These are phyloP conservation scores for roundworm (Caenorhabditis elegans) DNA, from an alignment of 1,140 invertebrate species.

Conservation along the genomic window WBcel235 BX284604.4:10777001-10777500, in stretches of 20 bases:
- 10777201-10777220: no score
- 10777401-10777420: constrained; percentile 69
- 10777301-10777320: neutral
- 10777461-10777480: constrained; percentile 91
- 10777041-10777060: constrained; percentile 66
- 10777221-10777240: no score
- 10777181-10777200: neutral
- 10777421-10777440: constrained; percentile 91
- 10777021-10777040: no score
- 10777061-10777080: constrained; percentile 71
- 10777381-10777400: neutral
- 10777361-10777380: neutral
- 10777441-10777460: constrained; percentile 98
- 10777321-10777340: neutral
- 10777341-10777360: neutral
- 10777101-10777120: constrained; percentile 88
- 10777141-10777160: constrained; percentile 78
- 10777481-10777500: constrained; percentile 82
- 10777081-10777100: constrained; percentile 76
- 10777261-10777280: neutral
- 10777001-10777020: no score
- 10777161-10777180: no score
- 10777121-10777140: constrained; percentile 94
- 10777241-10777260: neutral
- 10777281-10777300: neutral